phyloP scores from a whole-genome alignment of 2,888 invertebrate genomes.

The Melipona bicolor region DNA sequence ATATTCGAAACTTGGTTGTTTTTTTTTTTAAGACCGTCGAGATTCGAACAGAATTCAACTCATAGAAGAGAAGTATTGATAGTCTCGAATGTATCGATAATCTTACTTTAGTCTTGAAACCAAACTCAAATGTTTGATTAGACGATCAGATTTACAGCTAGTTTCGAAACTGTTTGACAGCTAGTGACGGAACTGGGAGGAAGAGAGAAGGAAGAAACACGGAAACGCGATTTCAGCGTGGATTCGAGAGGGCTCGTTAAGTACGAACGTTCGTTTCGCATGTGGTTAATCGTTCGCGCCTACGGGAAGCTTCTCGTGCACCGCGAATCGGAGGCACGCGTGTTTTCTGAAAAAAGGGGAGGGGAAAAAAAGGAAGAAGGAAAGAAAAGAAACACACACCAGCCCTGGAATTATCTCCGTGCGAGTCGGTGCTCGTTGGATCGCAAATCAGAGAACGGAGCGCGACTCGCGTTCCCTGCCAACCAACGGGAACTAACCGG shows the following conservation, averaged over 20 bases:
- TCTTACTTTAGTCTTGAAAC: no score
- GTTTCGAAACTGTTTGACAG: no score
- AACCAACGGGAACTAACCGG: conserved; percentile 24
- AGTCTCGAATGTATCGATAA: no score
- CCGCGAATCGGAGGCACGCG: not conserved
- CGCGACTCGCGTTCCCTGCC: conserved; percentile 43
- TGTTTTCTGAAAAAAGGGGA: conserved; percentile 10
- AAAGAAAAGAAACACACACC: not conserved
- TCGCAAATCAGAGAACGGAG: conserved; percentile 49
- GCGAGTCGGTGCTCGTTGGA: not conserved
- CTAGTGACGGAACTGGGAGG: not conserved
- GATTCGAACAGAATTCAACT: no score
- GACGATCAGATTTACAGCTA: no score
- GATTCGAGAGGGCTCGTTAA: not conserved
- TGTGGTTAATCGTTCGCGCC: conserved; percentile 26
- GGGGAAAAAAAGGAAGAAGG: no score
- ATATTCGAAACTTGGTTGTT: no score
- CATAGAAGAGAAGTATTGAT: no score
- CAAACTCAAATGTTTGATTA: no score
- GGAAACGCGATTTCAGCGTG: not conserved
- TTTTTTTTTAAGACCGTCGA: no score
- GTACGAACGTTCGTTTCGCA: conserved; percentile 6
- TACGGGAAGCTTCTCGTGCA: not conserved
- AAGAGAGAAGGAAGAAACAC: not conserved
- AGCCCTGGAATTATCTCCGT: conserved; percentile 9